These are phyloP conservation scores for Orthonychiurus folsomi DNA, from an alignment of 2,888 invertebrate genomes.

Conservation along the genomic window DNA sequence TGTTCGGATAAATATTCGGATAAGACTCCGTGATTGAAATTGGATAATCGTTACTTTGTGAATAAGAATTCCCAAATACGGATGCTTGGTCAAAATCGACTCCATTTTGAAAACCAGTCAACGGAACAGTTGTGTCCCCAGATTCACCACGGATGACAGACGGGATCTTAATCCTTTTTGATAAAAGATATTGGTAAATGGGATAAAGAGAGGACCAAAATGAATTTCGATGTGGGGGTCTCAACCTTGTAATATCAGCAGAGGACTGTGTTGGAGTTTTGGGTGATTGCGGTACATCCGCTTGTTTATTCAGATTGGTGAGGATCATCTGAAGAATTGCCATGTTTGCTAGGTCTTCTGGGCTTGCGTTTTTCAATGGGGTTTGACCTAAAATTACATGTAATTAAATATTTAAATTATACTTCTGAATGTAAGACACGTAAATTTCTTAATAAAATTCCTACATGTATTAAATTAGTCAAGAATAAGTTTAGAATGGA, in stretches of 20 bases:
- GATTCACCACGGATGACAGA: background rate
- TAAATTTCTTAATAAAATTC: too few species aligned
- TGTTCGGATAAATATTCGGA: background rate
- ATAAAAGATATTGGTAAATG: slow-evolving; percentile 2
- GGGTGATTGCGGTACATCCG: slow-evolving; percentile 1
- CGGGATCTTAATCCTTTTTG: background rate
- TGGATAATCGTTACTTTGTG: background rate
- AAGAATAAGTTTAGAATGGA: too few species aligned
- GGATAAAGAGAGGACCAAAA: slow-evolving; percentile 8
- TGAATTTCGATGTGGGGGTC: background rate
- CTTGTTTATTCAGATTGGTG: background rate
- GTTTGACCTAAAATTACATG: background rate
- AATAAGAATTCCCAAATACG: background rate
- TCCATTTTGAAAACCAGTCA: background rate
- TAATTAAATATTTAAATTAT: too few species aligned
- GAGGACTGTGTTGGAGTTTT: background rate
- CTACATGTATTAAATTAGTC: too few species aligned
- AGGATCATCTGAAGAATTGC: background rate
- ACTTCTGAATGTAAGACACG: too few species aligned
- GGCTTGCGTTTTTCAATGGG: background rate
- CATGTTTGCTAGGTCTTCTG: background rate
- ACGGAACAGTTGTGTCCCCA: background rate
- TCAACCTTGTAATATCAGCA: background rate
- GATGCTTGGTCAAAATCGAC: background rate
- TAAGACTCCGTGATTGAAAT: background rate